Conservation (phyloP, 2,888 invertebrate species). For the Mamestra brassicae region DNA sequence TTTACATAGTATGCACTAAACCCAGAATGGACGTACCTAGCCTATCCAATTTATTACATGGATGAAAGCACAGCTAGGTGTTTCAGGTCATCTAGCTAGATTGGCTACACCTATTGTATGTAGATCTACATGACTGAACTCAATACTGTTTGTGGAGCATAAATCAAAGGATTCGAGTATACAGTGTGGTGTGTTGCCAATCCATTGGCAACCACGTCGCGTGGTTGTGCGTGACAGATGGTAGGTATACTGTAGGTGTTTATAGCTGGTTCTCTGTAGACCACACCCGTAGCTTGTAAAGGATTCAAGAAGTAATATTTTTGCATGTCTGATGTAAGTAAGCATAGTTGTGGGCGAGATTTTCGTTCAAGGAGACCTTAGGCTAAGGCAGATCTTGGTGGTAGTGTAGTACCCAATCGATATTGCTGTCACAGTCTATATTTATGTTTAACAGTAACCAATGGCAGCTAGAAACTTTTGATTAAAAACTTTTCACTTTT, state of each 20-base stretch:
- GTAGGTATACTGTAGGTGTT: not conserved
- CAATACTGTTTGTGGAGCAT: slow-evolving; percentile 14
- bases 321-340: not conserved
- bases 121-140: slow-evolving; percentile 6
- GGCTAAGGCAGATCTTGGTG: no score
- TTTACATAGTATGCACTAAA: no score
- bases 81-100: not conserved
- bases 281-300: not conserved
- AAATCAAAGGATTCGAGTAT: slow-evolving; percentile 19
- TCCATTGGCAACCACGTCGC: slow-evolving; percentile 30
- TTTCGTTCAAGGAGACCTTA: no score
- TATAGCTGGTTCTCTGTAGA: not conserved
- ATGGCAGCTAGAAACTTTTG: no score
- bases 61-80: not conserved
- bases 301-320: no score
- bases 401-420: not conserved
- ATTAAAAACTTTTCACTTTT: no score
- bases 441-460: no score
- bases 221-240: slow-evolving; percentile 16
- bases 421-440: not conserved
- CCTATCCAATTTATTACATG: no score
- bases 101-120: slow-evolving; percentile 2
- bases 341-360: not conserved
- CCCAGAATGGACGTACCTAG: no score
- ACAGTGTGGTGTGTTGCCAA: not conserved